phyloP scores from a whole-genome alignment of 2,113 vertebrate genomes.

The Uria lomvia region DNA sequence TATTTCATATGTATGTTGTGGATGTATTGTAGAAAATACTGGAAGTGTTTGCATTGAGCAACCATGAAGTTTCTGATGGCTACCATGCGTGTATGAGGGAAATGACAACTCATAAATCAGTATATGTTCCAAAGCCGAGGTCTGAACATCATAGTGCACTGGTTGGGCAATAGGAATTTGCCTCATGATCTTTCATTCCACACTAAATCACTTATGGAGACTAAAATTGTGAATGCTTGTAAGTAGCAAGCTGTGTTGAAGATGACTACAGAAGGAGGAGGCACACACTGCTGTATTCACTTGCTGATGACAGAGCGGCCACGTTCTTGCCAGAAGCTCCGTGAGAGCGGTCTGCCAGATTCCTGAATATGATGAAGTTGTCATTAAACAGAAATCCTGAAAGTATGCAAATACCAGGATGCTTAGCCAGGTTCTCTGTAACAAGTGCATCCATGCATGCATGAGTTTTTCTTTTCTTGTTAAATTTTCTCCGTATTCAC shows the following conservation, averaged over 20 bases:
- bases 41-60: accelerated
- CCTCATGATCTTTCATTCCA: background rate
- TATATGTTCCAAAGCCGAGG: accelerated
- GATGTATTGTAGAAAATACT: background rate
- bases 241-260: background rate
- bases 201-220: accelerated
- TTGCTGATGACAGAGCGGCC: background rate
- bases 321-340: background rate
- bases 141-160: background rate
- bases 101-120: background rate
- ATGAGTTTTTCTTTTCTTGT: background rate
- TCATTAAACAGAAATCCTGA: background rate
- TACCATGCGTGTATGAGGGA: accelerated
- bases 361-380: background rate
- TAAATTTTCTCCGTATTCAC: background rate
- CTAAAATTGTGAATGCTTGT: background rate
- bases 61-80: accelerated
- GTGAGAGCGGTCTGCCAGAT: background rate
- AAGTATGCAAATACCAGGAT: background rate
- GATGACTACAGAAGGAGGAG: background rate
- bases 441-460: background rate
- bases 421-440: background rate
- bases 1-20: background rate
- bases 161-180: background rate
- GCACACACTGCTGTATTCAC: background rate